Conservation (phyloP, 2,797 vertebrate genomes). For the Labeo calbasu region DNA sequence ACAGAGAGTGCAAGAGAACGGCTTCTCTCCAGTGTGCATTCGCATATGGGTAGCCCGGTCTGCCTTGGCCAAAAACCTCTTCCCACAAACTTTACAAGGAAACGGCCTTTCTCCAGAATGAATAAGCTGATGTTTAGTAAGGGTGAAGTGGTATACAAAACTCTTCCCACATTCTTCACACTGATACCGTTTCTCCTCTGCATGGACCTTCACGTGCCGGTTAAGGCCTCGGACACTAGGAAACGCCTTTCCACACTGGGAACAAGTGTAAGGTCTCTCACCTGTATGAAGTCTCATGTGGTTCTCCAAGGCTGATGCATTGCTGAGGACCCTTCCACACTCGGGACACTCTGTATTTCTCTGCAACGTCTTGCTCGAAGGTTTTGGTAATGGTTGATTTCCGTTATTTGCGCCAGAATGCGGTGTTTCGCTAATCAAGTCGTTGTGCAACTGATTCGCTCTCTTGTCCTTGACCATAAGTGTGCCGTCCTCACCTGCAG, state of each 20-base stretch:
- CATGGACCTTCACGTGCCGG: slow-evolving; percentile 73
- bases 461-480: slow-evolving; percentile 13
- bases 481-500: slow-evolving; percentile 19
- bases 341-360: slow-evolving; percentile 74
- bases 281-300: slow-evolving; percentile 74
- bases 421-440: slow-evolving; percentile 13
- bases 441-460: slow-evolving; percentile 20
- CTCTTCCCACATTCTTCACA: slow-evolving; percentile 76
- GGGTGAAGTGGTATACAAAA: slow-evolving; percentile 77
- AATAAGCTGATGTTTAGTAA: slow-evolving; percentile 78
- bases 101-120: slow-evolving; percentile 74
- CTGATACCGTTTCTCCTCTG: slow-evolving; percentile 72
- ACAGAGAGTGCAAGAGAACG: slow-evolving; percentile 76
- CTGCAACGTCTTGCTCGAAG: slow-evolving; percentile 21
- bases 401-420: slow-evolving; percentile 8
- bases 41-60: slow-evolving; percentile 75
- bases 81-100: slow-evolving; percentile 75
- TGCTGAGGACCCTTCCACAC: slow-evolving; percentile 76
- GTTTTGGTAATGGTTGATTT: slow-evolving; percentile 25
- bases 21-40: slow-evolving; percentile 78
- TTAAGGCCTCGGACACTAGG: slow-evolving; percentile 73
- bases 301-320: slow-evolving; percentile 71
- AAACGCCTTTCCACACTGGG: slow-evolving; percentile 74
- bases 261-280: slow-evolving; percentile 71
- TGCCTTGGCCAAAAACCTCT: slow-evolving; percentile 73